A percentile compares a stretch with the other conserved stretches of the same genome.
Conservation (phyloP, 2,113 vertebrate species). For the Noctilio leporinus region DNA sequence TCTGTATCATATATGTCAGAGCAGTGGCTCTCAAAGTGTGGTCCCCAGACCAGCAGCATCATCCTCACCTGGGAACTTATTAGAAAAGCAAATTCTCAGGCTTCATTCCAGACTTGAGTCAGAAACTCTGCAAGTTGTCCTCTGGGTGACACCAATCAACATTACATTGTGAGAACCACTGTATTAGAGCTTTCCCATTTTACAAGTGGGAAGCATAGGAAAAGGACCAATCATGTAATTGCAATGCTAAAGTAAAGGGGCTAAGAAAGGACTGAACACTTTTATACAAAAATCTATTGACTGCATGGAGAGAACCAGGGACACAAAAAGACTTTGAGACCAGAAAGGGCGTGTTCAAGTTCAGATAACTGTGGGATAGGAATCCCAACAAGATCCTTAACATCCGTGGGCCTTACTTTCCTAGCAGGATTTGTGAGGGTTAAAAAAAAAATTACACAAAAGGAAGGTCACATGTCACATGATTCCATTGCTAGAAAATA, state of each 20-base stretch:
- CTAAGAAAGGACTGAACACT: not conserved
- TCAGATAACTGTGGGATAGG: not conserved
- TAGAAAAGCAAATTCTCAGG: not conserved
- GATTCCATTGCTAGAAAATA: not conserved
- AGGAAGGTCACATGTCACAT: not conserved
- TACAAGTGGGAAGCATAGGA: not conserved
- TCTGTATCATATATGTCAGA: not conserved
- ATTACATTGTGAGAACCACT: not conserved
- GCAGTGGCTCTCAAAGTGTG: not conserved
- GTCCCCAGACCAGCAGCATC: too few relatives aligned
- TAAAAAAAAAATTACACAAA: not conserved
- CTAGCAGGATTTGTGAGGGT: not conserved
- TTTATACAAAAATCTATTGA: not conserved
- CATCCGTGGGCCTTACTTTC: not conserved
- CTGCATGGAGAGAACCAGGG: not conserved
- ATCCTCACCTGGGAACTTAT: not conserved
- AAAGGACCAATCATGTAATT: not conserved
- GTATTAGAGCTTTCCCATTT: not conserved
- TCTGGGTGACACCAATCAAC: not conserved
- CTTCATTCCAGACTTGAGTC: not conserved
- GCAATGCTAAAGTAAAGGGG: not conserved
- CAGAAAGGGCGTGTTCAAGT: not conserved
- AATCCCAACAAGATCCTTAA: not conserved
- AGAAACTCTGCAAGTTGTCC: not conserved
- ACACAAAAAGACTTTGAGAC: not conserved